Evolutionary conservation across 1,140 invertebrate genomes (phyloP), one percentile per base, ranked within the genome.

Genomic region (Nymphalis io): DNA sequence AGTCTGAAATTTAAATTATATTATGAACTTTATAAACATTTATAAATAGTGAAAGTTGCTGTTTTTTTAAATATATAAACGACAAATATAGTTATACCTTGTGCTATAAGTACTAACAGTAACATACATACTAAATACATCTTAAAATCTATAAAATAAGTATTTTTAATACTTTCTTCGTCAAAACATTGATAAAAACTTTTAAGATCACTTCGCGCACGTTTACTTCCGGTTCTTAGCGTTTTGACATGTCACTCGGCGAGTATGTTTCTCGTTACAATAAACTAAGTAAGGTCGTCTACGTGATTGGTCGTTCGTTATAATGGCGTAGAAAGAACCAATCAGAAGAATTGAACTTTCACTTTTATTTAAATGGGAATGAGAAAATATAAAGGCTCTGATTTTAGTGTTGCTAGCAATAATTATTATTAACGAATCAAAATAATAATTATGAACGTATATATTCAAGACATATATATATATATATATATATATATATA

Each of bases 1-100:
- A 83, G 46, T 82, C 90, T 92, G 78, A 38, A 90, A 79, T 71
- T 63, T 73, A 46, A 73, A 62, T 6, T 42, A 55, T 48, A 16
- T 15, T 66, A n/a, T n/a, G 13, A 53, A 8, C 10, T 21, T 11
- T 11, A 20, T 53, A 39, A 58, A 46, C 20, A 10, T 53, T 53
- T 11, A 63, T 6, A 53, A 40, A 6, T 16, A 70, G 70, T 73
- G 73, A 86, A 85, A 83, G 79, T 85, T 78, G 69, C 18, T 23
- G 61, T 48, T 62, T 11, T 21, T 64, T 62, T 8, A 74, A 20
- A 67, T 66, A 40, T 12, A 60, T 0, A 40, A 15, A 63, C 23
- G 11, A 51, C 13, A 18, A 61, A 27, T 33, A 62, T 46, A 46
- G 48, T 46, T 21, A 11, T 81, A 89, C 87, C 81, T 86, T 79